Evolutionary conservation across 2,888 invertebrate genomes (phyloP), one percentile per base, ranked within the genome.

Genomic region (Achlya flavicornis): DNA sequence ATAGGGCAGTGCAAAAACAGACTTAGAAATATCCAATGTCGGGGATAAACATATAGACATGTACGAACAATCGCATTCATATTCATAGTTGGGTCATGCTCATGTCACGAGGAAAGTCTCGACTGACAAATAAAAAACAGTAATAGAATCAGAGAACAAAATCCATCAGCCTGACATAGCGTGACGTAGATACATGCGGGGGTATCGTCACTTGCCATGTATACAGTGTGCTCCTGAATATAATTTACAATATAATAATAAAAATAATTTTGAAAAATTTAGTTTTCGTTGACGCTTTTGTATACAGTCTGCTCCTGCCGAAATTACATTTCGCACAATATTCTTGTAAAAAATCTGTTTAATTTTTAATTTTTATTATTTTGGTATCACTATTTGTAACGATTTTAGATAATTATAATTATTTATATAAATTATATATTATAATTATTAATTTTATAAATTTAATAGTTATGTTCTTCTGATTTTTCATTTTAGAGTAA

Each of bases 121-220:
- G 64, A 66, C 72, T 62, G 78, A 77, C 79, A 83, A 88, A 88
- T 83, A 91, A 90, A 91, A 88, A 88, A 90, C 77, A 77, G 84
- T 86, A 91, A 91, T 91, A 91, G 87, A 91, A 91, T 91, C 90
- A 87, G 87, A 82, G 80, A 90, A 89, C 87, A 89, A 89, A 88
- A 91, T 90, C 88, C 91, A 90, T 91, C 91, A 90, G 76, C 66
- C 70, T 85, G 88, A 87, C 89, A 83, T 75, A 76, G 72, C 70
- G 75, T 81, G 84, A 85, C 83, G 79, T 79, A 78, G 79, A 83
- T 70, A 78, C 76, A 85, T 80, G 78, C 65, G 74, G 74, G 75
- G 75, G 69, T 78, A 78, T 76, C 77, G 78, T 74, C 77, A 76
- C 72, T 73, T 72, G 59, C 64, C 59, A 63, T 65, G 53, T 72